These are phyloP conservation scores for Lissonota sp. DNA, from an alignment of 2,888 invertebrate genomes.

Conservation along the genomic window DNA sequence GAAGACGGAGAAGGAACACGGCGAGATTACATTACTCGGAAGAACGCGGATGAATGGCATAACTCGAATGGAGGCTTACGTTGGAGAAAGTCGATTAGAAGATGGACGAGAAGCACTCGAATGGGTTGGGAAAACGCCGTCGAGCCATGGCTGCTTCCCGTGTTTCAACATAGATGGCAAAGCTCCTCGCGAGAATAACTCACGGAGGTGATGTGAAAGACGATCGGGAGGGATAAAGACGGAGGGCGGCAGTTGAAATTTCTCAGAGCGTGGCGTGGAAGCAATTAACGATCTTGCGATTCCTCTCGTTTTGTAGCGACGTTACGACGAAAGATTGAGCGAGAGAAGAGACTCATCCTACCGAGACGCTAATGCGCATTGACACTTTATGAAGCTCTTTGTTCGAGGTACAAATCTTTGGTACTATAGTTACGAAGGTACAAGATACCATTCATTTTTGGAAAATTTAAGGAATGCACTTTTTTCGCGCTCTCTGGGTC, in stretches of 20 bases:
- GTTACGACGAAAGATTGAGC: slow-evolving; percentile 6
- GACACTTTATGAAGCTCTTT: background rate
- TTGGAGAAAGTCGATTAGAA: slow-evolving; percentile 51
- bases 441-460: too few species aligned
- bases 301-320: slow-evolving; percentile 16
- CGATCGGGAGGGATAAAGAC: background rate
- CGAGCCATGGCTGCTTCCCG: background rate
- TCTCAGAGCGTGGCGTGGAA: slow-evolving; percentile 17
- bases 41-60: slow-evolving; percentile 12
- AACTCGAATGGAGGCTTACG: background rate
- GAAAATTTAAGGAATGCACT: too few species aligned
- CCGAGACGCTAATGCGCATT: background rate
- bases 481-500: too few species aligned
- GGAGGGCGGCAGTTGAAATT: slow-evolving; percentile 42
- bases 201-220: background rate
- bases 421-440: too few species aligned
- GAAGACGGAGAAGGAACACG: slow-evolving; percentile 29
- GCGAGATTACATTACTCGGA: slow-evolving; percentile 45
- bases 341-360: slow-evolving; percentile 11
- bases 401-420: background rate
- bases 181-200: background rate
- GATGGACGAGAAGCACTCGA: slow-evolving; percentile 26
- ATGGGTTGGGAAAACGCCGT: background rate
- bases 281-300: slow-evolving; percentile 45
- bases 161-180: background rate